These are phyloP conservation scores for Chrysomallon squamiferum DNA, from an alignment of 1,140 invertebrate genomes.

Conservation along the genomic window DNA sequence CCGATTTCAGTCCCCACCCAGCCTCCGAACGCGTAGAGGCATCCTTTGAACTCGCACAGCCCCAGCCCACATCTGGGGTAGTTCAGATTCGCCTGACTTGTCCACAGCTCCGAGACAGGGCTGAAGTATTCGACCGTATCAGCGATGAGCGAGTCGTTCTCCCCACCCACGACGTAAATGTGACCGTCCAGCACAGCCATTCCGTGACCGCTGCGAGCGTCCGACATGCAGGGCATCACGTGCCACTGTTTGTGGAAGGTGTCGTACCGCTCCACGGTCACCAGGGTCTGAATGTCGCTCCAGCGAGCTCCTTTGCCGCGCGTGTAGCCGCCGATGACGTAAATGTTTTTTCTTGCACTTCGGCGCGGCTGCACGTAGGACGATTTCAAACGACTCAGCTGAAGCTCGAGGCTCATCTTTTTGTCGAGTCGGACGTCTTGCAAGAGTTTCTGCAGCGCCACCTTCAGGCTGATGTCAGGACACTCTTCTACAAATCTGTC, in stretches of 20 bases:
- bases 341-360: constrained; percentile 67
- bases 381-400: constrained; percentile 22
- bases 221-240: constrained; percentile 21
- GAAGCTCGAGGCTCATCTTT: constrained; percentile 21
- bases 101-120: constrained; percentile 72
- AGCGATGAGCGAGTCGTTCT: constrained; percentile 81
- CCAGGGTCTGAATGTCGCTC: constrained; percentile 49
- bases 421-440: constrained; percentile 32
- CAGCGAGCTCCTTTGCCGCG: constrained; percentile 62
- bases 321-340: constrained; percentile 47
- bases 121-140: constrained; percentile 87
- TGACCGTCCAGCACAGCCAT: constrained; percentile 34
- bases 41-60: constrained; percentile 80
- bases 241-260: constrained; percentile 42
- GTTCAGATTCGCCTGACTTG: constrained; percentile 76
- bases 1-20: constrained; percentile 93
- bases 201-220: constrained; percentile 44
- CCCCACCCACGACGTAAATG: constrained; percentile 62
- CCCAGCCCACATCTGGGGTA: constrained; percentile 87
- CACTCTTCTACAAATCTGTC: constrained; percentile 28
- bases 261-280: constrained; percentile 44
- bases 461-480: constrained; percentile 36
- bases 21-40: constrained; percentile 87
- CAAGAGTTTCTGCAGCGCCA: constrained; percentile 43
- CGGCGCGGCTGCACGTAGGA: constrained; percentile 36